Percentiles rank a stretch among this genome's conserved stretches.
Conservation (phyloP, 2,113 vertebrate species). For the Acinonyx jubatus region DNA sequence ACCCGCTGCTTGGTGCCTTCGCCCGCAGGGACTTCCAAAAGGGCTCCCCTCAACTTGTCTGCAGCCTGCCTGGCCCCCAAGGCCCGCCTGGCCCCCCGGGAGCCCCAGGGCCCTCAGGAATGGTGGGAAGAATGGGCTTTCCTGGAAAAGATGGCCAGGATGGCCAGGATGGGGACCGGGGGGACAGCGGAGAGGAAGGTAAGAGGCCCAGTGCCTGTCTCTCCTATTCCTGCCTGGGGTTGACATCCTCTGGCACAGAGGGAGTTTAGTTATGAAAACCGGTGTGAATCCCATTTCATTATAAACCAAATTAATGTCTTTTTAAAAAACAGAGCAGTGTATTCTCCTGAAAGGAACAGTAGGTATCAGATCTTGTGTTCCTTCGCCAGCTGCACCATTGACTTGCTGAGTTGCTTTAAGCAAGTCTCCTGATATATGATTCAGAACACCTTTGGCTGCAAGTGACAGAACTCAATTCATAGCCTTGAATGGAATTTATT, state of each 20-base stretch:
- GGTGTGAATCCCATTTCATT: neutral
- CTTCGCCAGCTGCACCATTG: neutral
- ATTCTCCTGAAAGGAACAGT: neutral
- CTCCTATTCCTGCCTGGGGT: neutral
- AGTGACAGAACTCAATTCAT: neutral
- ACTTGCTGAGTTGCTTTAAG: neutral
- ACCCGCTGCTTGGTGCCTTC: slow-evolving; percentile 85
- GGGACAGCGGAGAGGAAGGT: slow-evolving; percentile 91
- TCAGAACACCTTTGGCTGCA: neutral
- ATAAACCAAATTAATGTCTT: neutral
- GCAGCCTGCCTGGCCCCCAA: slow-evolving; percentile 92
- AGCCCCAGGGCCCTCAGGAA: slow-evolving; percentile 87
- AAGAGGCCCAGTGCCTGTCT: neutral
- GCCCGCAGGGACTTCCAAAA: slow-evolving; percentile 84
- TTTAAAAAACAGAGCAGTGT: neutral
- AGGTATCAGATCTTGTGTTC: neutral
- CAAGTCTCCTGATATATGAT: neutral
- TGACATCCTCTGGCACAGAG: neutral
- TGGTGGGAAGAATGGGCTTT: slow-evolving; percentile 91
- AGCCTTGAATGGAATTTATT: neutral
- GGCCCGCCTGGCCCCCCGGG: slow-evolving; percentile 92
- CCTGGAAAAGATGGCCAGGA: slow-evolving; percentile 94
- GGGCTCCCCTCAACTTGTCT: slow-evolving; percentile 89
- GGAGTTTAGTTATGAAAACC: neutral
- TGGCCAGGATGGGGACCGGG: slow-evolving; percentile 91